Evolutionary conservation across 53 echinoderm and acorn worm genomes (phyloP).

Genomic region (Zoroaster sp.): DNA sequence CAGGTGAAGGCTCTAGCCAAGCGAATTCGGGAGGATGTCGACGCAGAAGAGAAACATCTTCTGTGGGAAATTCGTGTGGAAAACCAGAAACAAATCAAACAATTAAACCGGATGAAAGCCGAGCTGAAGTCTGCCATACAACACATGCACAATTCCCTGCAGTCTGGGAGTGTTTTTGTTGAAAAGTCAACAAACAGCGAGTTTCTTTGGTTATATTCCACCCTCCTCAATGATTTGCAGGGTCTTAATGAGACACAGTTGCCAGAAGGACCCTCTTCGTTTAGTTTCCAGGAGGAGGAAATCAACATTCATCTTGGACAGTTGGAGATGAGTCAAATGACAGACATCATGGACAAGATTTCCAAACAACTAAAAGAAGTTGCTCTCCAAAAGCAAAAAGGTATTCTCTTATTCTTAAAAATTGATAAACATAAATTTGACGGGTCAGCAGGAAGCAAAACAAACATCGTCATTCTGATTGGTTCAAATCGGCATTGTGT

Average conservation of each 20-base stretch:
- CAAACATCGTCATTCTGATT: no score
- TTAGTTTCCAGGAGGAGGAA: neutral
- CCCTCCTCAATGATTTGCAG: neutral
- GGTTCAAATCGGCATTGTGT: no score
- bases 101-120: neutral
- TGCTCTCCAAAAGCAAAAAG: neutral
- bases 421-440: no score
- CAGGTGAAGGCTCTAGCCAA: neutral
- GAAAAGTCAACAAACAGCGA: slow-evolving; percentile 5
- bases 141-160: neutral
- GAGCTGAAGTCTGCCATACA: neutral
- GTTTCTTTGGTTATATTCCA: slow-evolving; percentile 13
- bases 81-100: slow-evolving; percentile 1
- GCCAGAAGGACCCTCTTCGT: neutral
- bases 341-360: neutral
- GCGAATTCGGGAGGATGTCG: neutral
- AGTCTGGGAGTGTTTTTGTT: neutral
- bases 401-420: neutral
- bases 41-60: neutral
- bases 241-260: neutral
- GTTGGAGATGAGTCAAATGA: neutral
- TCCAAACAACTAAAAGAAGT: neutral
- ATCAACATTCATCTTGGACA: neutral
- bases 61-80: slow-evolving; percentile 15
- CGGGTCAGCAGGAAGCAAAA: no score